Percentiles rank a stretch among this genome's conserved stretches.
Evolutionary conservation across 2,113 vertebrate species (phyloP).

Genomic region (zebrafish (Danio rerio)): DNA sequence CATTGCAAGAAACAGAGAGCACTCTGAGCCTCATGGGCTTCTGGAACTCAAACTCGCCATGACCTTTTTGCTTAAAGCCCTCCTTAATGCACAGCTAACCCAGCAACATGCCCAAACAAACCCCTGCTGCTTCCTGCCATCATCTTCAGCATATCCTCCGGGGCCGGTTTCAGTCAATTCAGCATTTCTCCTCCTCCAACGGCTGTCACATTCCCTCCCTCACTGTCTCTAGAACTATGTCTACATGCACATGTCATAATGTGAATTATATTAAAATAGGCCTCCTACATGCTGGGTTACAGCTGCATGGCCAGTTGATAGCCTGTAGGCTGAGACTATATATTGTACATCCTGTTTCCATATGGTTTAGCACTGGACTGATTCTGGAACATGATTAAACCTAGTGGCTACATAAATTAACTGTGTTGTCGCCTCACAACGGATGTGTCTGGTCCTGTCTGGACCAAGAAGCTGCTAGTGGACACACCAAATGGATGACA

Average conservation of each 20-base stretch:
- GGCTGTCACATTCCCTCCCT: neutral
- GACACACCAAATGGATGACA: too few species aligned
- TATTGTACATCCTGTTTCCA: neutral
- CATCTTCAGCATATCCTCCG: constrained; percentile 49
- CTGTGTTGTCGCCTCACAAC: too few species aligned
- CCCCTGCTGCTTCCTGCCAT: constrained; percentile 49
- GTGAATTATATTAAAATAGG: constrained; percentile 8
- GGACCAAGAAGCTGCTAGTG: too few species aligned
- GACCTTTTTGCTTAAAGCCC: constrained; percentile 33
- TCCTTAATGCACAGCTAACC: constrained; percentile 37
- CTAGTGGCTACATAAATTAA: too few species aligned
- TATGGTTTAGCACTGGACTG: neutral
- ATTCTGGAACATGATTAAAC: neutral
- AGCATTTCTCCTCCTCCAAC: constrained; percentile 27
- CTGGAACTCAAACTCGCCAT: constrained; percentile 28
- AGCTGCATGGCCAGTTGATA: neutral
- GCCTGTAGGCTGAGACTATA: neutral
- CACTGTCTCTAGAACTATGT: neutral
- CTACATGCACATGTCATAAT: neutral
- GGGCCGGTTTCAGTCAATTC: constrained; percentile 22
- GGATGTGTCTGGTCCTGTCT: neutral
- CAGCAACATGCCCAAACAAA: constrained; percentile 55
- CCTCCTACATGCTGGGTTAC: neutral
- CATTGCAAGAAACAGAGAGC: neutral
- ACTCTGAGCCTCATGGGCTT: constrained; percentile 17